Base-by-base conservation (phyloP, 1,140 invertebrate genomes). In the Daktulosphaira vitifoliae region DNA sequence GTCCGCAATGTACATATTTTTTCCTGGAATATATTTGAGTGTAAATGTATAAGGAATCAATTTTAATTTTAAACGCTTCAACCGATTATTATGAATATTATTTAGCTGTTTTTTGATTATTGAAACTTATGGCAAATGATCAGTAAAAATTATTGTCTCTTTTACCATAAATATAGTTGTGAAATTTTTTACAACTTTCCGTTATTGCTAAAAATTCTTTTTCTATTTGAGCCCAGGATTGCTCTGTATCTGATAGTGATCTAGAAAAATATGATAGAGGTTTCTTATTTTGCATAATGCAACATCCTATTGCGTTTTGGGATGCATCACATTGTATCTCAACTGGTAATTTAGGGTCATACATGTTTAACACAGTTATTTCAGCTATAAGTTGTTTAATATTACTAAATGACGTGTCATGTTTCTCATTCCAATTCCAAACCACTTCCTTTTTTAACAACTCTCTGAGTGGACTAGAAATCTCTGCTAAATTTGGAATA, bases 81-180 rank as follows among this genome's bases (percentile, higher is more conserved):
- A 5, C 11, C 51, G 6, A 51, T 50, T 50, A 15, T 50, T 50
- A n/a, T 8, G 48, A 23, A 50, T 50, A 23, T 26, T 71, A 13
- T 72, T 52, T 48, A 79, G 64, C 16, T 72, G 11, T 52, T 66
- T 44, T 44, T 44, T 44, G 5, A 44, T 44, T 15, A 44, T 15
- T 3, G 56, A 64, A 4, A 44, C 71, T 9, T 74, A 49, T 20
- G 74, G 74, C 44, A 74, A 73, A 51, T 78, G 75, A 68, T 76
- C 75, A 15, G 71, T 75, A 54, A 71, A 52, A 8, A 73, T 65
- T 6, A 71, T 66, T 9, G 75, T 51, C 18, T 4, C 26, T 39
- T 39, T 50, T 15, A 11, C 73, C 71, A 68, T 71, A 72, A 15
- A 76, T 67, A 56, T 68, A 73, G 26, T 72, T 38, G 37, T 73